Evolutionary conservation across 2,797 vertebrate species (phyloP), one percentile per base, ranked within the genome.

Genomic region (Chelmon rostratus): DNA sequence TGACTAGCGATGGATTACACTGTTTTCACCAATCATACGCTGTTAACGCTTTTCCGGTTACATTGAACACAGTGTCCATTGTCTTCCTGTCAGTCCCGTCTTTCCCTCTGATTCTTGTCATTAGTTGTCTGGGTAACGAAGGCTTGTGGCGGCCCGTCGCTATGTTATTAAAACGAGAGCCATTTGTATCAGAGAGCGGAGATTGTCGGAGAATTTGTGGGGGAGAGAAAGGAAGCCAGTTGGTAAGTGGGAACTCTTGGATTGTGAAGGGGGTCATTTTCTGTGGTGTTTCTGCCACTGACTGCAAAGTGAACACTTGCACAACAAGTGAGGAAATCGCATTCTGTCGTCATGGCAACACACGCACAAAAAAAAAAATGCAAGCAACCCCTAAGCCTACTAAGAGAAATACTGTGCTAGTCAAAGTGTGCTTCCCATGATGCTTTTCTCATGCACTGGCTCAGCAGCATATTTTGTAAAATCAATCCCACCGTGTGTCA

Each of bases 331-430:
- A 86, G 72, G 83, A 90, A 90, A 91, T 86, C 67, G 76, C 90
- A 86, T 92, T 84, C 68, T 75, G 94, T 94, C 89, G 91, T 86
- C 91, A 95, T 94, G 89, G 92, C 82, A 93, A 95, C 92, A 16
- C 79, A 84, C 15, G 10, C 10, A 16, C 5, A 50, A n/a, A 15
- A 35, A 74, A 67, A 69, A 57, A 83, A 82, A 65, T 73, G 80
- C 75, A 70, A 75, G 79, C 79, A 58, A 63, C 67, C 75, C 61
- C 44, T 40, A 79, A 82, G 68, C 50, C 47, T 40, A 53, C 37
- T 76, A 78, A 67, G 56, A 85, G 54, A 82, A 81, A 80, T 76
- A 46, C 12, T 57, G 46, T 38, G 13, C 15, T n/a, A 25, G 58
- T 69, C 37, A 69, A 71, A 83, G 59, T 47, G 52, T 73, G 23